phyloP scores from a whole-genome alignment of 2,113 vertebrate species.

The Alosa alosa region DNA sequence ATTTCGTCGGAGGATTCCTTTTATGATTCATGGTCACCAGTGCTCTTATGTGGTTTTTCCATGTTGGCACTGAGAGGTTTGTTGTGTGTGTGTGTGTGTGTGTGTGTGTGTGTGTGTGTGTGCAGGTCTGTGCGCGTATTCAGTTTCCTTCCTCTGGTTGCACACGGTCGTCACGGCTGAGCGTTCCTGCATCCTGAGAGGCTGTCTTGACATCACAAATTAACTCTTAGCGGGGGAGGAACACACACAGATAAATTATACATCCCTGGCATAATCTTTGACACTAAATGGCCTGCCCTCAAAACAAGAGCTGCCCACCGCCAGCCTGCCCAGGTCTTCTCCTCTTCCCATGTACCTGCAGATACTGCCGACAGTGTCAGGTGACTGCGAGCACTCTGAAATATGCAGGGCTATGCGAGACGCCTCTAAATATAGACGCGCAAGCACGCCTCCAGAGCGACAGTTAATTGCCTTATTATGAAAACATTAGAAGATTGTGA shows the following conservation, averaged over 20 bases:
- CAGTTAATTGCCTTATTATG: slow-evolving; percentile 56
- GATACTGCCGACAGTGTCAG: slow-evolving; percentile 56
- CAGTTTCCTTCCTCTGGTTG: slow-evolving; percentile 2
- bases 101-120: slow-evolving; percentile 22
- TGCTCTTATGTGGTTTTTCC: slow-evolving; percentile 17
- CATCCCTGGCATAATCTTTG: slow-evolving; percentile 57
- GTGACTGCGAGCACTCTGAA: slow-evolving; percentile 63
- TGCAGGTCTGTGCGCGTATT: slow-evolving; percentile 13
- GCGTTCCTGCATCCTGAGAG: background rate
- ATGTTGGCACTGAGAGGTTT: background rate
- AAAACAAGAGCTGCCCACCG: slow-evolving; percentile 32
- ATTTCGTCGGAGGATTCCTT: background rate
- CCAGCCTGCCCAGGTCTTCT: slow-evolving; percentile 25
- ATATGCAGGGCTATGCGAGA: slow-evolving; percentile 72
- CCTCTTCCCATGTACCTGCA: background rate
- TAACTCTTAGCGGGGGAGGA: slow-evolving; percentile 48
- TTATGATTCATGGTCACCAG: slow-evolving; percentile 24
- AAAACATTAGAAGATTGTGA: background rate
- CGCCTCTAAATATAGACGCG: slow-evolving; percentile 68
- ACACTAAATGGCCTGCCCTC: slow-evolving; percentile 61
- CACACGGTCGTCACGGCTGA: background rate
- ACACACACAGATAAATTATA: slow-evolving; percentile 64
- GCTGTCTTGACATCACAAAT: slow-evolving; percentile 23
- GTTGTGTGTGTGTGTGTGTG: background rate
- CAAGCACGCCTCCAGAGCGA: slow-evolving; percentile 54